Evolutionary conservation across 2,113 vertebrate species (phyloP).

Genomic region (Cynopterus brachyotis): DNA sequence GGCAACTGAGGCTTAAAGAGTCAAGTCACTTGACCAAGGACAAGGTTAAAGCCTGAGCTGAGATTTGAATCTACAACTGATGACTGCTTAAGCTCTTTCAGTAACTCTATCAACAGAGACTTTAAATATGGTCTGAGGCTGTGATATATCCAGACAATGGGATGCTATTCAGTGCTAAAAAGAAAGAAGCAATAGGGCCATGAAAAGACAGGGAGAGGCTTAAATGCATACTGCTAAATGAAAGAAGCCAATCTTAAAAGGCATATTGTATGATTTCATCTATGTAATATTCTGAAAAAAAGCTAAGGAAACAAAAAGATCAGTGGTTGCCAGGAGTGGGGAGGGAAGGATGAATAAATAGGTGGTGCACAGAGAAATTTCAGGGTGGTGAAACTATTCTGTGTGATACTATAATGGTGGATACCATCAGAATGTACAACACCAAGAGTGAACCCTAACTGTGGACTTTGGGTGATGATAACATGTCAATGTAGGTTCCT

Average conservation of each 20-base stretch:
- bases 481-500: not conserved
- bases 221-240: not conserved
- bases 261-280: not conserved
- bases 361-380: not conserved
- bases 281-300: not conserved
- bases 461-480: not conserved
- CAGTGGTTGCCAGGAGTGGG: not conserved
- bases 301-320: not conserved
- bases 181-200: not conserved
- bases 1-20: not conserved
- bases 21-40: not conserved
- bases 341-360: not conserved
- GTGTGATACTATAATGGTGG: not conserved
- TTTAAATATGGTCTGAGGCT: not conserved
- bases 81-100: not conserved
- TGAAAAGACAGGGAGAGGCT: not conserved
- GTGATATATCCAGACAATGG: not conserved
- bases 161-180: not conserved
- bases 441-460: not conserved
- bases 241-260: not conserved
- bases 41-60: not conserved
- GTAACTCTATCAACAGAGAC: not conserved
- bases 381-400: not conserved
- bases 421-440: not conserved
- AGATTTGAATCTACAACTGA: not conserved